Evolutionary conservation across 2,113 vertebrate genomes (phyloP).

Genomic region (Mus pahari): DNA sequence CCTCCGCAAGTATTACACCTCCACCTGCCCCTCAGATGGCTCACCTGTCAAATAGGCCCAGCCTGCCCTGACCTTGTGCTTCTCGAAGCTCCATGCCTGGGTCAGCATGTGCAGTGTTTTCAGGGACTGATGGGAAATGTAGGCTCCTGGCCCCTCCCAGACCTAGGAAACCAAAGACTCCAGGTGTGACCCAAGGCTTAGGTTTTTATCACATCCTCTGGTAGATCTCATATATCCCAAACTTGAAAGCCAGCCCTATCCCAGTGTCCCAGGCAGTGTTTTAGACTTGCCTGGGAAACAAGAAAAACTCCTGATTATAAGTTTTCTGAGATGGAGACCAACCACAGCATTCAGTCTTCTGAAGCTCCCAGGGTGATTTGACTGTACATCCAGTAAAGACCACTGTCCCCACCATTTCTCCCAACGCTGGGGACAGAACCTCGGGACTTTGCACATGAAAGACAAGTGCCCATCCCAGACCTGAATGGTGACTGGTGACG

Average conservation of each 20-base stretch:
- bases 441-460: not conserved
- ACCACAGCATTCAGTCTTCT: no score
- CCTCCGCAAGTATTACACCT: not conserved
- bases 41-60: not conserved
- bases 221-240: no score
- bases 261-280: not conserved
- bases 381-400: not conserved
- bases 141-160: not conserved
- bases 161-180: not conserved
- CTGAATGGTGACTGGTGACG: no score
- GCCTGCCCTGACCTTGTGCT: rapidly evolving
- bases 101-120: rapidly evolving
- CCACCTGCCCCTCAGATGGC: not conserved
- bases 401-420: not conserved
- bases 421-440: not conserved
- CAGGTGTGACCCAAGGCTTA: rapidly evolving
- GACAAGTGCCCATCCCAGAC: not conserved
- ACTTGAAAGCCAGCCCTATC: no score
- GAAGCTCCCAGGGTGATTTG: not conserved
- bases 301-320: not conserved
- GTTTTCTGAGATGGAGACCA: rapidly evolving
- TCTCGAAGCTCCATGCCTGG: rapidly evolving
- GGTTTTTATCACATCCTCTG: no score
- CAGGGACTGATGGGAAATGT: not conserved
- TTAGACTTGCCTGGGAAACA: not conserved